phyloP scores from a whole-genome alignment of 2,113 vertebrate genomes.

The Tapirus terrestris region DNA sequence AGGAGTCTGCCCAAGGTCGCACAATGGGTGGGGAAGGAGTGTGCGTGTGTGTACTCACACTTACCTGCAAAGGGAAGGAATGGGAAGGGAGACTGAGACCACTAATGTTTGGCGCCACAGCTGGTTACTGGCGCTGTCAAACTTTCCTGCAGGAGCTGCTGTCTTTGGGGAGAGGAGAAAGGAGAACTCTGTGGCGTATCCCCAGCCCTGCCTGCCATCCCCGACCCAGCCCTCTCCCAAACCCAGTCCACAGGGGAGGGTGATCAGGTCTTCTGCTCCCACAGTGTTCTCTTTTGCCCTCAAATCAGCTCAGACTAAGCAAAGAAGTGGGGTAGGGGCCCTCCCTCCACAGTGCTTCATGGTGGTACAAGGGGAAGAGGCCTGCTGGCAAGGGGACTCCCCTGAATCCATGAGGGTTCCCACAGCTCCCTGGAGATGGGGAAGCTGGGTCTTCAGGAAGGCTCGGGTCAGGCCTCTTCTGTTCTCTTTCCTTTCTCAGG shows the following conservation, averaged over 20 bases:
- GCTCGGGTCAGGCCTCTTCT: neutral
- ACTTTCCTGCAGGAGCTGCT: neutral
- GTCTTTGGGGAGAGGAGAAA: neutral
- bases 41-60: neutral
- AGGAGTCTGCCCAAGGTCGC: neutral
- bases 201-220: neutral
- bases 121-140: neutral
- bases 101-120: neutral
- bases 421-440: neutral
- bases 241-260: neutral
- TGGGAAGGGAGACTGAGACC: neutral
- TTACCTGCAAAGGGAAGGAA: neutral
- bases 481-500: neutral
- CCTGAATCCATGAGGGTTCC: neutral
- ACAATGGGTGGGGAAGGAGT: accelerated
- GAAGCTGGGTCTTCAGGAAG: neutral
- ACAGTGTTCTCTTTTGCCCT: neutral
- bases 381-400: neutral
- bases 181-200: accelerated
- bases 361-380: neutral
- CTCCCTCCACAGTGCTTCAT: neutral
- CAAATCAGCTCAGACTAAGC: neutral
- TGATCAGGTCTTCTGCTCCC: neutral
- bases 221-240: accelerated
- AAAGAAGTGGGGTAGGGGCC: neutral